Percentiles rank a stretch among this genome's conserved stretches.
Conservation (phyloP, 2,888 invertebrate species). For the Liopterus haemorrhoidalis region DNA sequence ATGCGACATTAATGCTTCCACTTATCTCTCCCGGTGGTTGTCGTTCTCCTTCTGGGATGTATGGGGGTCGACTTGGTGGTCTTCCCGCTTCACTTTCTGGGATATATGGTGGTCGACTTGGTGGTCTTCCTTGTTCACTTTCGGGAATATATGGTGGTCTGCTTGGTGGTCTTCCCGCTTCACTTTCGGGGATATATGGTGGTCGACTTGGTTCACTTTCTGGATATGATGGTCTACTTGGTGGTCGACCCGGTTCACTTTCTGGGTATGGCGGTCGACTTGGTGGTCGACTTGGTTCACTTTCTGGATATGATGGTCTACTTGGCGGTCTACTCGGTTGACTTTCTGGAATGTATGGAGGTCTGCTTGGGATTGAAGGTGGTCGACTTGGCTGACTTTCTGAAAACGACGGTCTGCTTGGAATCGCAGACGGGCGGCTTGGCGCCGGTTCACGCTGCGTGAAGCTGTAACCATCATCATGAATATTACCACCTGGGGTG, state of each 20-base stretch:
- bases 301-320: slow-evolving; percentile 5
- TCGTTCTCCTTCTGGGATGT: slow-evolving; percentile 9
- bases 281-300: not conserved
- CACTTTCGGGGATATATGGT: not conserved
- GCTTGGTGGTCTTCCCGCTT: slow-evolving; percentile 9
- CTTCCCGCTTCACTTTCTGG: slow-evolving; percentile 8
- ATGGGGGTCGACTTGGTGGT: slow-evolving; percentile 12
- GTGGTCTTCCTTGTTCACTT: slow-evolving; percentile 10
- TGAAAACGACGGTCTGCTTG: too few species aligned
- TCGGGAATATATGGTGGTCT: not conserved
- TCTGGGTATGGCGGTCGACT: slow-evolving; percentile 9
- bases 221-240: slow-evolving; percentile 16
- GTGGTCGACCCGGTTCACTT: not conserved
- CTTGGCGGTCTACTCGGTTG: slow-evolving; percentile 1
- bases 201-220: slow-evolving; percentile 2
- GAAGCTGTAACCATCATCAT: too few species aligned
- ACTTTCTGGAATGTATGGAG: slow-evolving; percentile 1
- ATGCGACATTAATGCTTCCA: too few species aligned
- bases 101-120: not conserved
- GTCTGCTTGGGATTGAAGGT: too few species aligned
- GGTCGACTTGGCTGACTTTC: too few species aligned
- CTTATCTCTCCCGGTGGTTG: too few species aligned
- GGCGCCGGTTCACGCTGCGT: too few species aligned
- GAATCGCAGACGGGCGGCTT: too few species aligned
- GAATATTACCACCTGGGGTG: too few species aligned